These are phyloP conservation scores for Plagodis pulveraria DNA, from an alignment of 2,888 invertebrate genomes.

Conservation along the genomic window DNA sequence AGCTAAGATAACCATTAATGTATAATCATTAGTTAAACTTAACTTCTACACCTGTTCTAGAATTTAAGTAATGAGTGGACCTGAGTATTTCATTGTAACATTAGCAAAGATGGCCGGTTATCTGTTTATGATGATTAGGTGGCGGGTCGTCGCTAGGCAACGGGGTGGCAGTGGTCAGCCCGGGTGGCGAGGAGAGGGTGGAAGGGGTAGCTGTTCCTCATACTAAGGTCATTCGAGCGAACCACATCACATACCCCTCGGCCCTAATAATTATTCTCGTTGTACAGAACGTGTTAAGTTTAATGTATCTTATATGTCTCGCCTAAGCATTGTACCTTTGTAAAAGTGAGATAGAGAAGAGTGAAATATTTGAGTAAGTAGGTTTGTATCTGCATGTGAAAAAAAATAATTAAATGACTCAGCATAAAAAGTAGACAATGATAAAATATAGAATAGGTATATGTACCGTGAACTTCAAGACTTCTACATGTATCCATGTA, in stretches of 20 bases:
- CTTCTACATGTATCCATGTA: too few species aligned
- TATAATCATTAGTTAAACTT: slow-evolving; percentile 16
- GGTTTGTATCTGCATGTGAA: not conserved
- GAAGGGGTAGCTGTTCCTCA: slow-evolving; percentile 69
- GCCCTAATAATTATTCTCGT: slow-evolving; percentile 78
- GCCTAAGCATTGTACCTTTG: slow-evolving; percentile 32
- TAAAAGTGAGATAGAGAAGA: slow-evolving; percentile 26
- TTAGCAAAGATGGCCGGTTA: slow-evolving; percentile 72
- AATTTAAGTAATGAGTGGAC: slow-evolving; percentile 35
- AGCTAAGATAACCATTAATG: slow-evolving; percentile 10
- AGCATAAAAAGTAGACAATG: too few species aligned
- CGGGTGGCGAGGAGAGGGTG: slow-evolving; percentile 57
- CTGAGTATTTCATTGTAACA: slow-evolving; percentile 42
- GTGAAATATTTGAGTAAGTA: not conserved
- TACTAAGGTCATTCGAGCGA: slow-evolving; percentile 66
- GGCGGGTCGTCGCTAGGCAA: slow-evolving; percentile 77
- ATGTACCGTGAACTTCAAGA: too few species aligned
- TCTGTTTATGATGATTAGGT: slow-evolving; percentile 84
- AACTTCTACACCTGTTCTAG: slow-evolving; percentile 5
- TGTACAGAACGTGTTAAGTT: slow-evolving; percentile 71
- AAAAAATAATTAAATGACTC: too few species aligned
- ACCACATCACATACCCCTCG: slow-evolving; percentile 54
- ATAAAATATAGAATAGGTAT: too few species aligned
- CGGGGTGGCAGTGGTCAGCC: slow-evolving; percentile 77
- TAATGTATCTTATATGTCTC: slow-evolving; percentile 67